Percentiles rank a stretch among this genome's conserved stretches.
phyloP scores from a whole-genome alignment of 2,888 invertebrate genomes.

The Dilophus febrilis region DNA sequence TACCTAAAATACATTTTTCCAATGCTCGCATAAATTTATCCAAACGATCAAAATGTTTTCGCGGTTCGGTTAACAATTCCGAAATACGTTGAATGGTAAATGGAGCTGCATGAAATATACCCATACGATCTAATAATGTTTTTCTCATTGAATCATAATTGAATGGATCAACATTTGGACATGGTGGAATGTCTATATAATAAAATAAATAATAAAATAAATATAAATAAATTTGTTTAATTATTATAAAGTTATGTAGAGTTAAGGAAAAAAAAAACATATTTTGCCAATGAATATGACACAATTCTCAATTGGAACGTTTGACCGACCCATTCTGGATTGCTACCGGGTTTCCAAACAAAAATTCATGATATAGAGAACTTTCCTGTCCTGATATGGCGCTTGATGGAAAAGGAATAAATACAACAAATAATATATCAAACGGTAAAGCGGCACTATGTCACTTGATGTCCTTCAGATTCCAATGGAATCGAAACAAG shows the following conservation, averaged over 20 bases:
- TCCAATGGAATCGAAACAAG: too few relatives aligned
- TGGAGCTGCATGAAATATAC: constrained; percentile 75
- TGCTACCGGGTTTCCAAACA: too few relatives aligned
- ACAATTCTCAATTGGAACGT: too few relatives aligned
- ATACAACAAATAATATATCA: too few relatives aligned
- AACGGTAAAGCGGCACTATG: too few relatives aligned
- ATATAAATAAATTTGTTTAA: background rate
- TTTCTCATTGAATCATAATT: constrained; percentile 80
- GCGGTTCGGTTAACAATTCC: constrained; percentile 78
- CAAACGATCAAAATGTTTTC: constrained; percentile 85
- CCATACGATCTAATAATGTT: constrained; percentile 61
- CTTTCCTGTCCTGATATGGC: too few relatives aligned
- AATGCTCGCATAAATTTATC: constrained; percentile 95
- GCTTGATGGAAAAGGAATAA: too few relatives aligned
- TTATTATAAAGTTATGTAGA: background rate
- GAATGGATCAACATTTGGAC: constrained; percentile 81
- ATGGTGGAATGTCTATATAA: constrained; percentile 57
- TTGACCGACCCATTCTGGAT: too few relatives aligned
- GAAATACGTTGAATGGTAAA: constrained; percentile 93
- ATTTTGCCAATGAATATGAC: background rate
- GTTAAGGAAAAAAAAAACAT: background rate
- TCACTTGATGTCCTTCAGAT: too few relatives aligned
- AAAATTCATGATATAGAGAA: too few relatives aligned
- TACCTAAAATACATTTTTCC: constrained; percentile 73
- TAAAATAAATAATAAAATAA: background rate